Base-by-base conservation (phyloP, 1,140 invertebrate genomes). In the Tachypleus tridentatus region DNA sequence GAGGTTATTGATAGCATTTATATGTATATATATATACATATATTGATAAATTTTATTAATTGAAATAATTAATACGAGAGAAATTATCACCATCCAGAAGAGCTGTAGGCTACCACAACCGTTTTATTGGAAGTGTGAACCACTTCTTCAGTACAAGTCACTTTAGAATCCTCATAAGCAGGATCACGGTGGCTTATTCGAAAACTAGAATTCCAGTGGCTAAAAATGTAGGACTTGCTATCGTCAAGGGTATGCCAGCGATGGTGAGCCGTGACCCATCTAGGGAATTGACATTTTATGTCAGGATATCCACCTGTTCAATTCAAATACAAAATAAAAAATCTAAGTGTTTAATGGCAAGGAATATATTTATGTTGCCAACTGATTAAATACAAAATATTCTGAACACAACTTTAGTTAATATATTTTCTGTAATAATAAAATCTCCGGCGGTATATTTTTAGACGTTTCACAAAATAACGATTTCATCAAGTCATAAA, bases 171-270 rank as follows among this genome's bases (percentile, higher is more conserved):
- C 3, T 7, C 7, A 54, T 8, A 54, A 0, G 49, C 11, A 5
- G 61, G 56, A 4, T 48, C n/a, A 60, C 57, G 60, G 5, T 65
- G 64, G 8, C 52, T 51, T 1, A 66, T 49, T 54, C 56, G 56
- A 51, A 89, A 78, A 1, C 86, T 86, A 0, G 86, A 85, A 71
- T 89, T 88, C 72, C 83, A 82, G 64, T 84, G 83, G 60, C 85
- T 85, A 73, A 88, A 87, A 62, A 83, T 84, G 75, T 87, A 89
- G 29, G 84, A 83, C 70, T 84, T 83, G 8, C 81, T 81, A n/a
- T 65, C 65, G 51, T 73, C 73, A 7, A 73, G 51, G 4, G 69
- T 70, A 56, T 71, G 66, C 73, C 73, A 73, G 54, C 66, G 61
- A 8, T 69, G 66, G 51, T 56, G 59, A 51, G 51, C 29, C 4